phyloP scores from a whole-genome alignment of 2,888 invertebrate genomes.

The Amphipyra tragopoginis region DNA sequence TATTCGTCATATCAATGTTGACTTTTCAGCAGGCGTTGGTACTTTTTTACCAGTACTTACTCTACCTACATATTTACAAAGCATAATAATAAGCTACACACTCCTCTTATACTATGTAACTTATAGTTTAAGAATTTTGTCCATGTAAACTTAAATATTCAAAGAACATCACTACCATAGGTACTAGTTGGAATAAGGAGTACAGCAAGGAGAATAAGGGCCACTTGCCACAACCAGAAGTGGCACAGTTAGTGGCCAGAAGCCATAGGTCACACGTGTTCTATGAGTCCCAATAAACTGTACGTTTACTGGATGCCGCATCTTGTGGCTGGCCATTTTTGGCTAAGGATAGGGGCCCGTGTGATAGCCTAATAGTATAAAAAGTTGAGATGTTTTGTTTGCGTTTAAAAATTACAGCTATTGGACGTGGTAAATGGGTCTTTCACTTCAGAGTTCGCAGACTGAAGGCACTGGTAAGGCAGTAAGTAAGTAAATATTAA shows the following conservation, averaged over 20 bases:
- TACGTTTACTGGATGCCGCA: not conserved
- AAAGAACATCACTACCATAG: conserved; percentile 18
- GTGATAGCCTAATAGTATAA: not conserved
- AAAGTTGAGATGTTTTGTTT: no score
- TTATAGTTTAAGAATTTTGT: conserved; percentile 28
- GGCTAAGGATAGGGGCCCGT: conserved; percentile 11
- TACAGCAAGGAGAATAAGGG: conserved; percentile 4
- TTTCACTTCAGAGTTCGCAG: no score
- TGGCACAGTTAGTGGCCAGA: not conserved
- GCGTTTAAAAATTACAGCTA: no score
- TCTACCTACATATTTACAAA: conserved; percentile 44
- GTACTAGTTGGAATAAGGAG: conserved; percentile 9
- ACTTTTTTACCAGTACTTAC: conserved; percentile 26
- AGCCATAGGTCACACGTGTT: not conserved
- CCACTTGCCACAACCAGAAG: conserved; percentile 19
- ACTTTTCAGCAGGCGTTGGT: conserved; percentile 14
- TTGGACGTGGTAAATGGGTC: no score
- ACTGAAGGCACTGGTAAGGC: no score
- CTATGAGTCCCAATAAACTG: not conserved
- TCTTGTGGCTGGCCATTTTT: conserved; percentile 11
- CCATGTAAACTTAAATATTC: conserved; percentile 16
- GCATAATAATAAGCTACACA: conserved; percentile 34
- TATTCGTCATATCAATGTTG: conserved; percentile 11
- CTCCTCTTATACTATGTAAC: conserved; percentile 27
- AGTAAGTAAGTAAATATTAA: no score